Conservation (phyloP, 64 coral and sea anemone genomes). For the Montipora foliosa region DNA sequence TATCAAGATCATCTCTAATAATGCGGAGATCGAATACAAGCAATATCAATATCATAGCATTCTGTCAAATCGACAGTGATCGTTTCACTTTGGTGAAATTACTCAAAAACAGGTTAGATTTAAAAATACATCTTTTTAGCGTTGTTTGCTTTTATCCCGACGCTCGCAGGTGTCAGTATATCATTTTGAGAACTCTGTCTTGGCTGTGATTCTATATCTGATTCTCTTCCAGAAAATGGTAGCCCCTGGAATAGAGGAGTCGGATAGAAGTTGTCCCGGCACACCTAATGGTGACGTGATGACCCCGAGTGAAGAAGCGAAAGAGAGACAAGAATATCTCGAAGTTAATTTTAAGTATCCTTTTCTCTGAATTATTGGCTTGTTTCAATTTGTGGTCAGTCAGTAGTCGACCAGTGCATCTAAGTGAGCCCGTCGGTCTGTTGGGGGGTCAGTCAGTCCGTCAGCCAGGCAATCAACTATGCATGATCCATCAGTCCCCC, state of each 20-base stretch:
- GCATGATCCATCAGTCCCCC: no score
- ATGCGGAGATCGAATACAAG: no score
- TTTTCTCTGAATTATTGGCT: slow-evolving; percentile 20
- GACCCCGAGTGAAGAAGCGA: slow-evolving; percentile 48
- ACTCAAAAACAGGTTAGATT: no score
- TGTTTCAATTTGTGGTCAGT: not conserved
- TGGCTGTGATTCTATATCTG: not conserved
- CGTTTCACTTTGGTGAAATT: no score
- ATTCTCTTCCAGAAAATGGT: slow-evolving; percentile 77
- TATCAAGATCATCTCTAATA: no score
- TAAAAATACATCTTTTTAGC: no score
- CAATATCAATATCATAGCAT: no score
- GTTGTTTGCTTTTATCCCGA: no score
- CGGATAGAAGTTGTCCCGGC: slow-evolving; percentile 9
- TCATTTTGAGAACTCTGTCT: not conserved
- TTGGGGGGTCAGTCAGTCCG: not conserved
- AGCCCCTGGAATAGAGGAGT: slow-evolving; percentile 38
- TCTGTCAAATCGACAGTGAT: no score
- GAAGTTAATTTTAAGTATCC: slow-evolving; percentile 99
- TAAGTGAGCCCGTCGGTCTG: not conserved
- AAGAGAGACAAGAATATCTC: slow-evolving; percentile 88
- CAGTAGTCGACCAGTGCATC: no score
- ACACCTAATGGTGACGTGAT: slow-evolving; percentile 49
- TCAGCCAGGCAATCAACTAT: not conserved
- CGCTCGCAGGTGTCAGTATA: not conserved